Evolutionary conservation across 2,888 invertebrate species (phyloP).

Genomic region (Caenorhabditis sp.): DNA sequence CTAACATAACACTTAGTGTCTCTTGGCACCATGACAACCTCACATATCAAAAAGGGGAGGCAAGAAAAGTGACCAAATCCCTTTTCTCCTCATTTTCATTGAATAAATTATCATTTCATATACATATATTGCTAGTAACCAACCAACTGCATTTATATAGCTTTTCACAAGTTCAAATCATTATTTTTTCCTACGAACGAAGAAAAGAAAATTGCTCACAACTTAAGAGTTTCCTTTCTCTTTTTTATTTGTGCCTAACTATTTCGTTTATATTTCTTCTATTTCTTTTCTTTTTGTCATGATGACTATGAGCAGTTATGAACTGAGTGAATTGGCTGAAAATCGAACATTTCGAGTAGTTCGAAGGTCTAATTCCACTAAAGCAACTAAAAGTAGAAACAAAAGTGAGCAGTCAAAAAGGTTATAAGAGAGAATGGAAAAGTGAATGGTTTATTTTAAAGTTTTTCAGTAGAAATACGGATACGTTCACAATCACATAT

Average conservation of each 20-base stretch:
- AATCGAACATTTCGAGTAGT: constrained; percentile 3
- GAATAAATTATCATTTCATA: background rate
- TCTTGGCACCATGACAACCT: background rate
- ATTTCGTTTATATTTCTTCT: background rate
- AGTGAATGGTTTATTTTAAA: too few relatives aligned
- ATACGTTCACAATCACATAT: constrained; percentile 34
- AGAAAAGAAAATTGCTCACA: background rate
- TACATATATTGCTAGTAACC: background rate
- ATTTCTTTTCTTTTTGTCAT: background rate
- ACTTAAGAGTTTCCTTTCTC: background rate
- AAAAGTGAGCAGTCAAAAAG: background rate
- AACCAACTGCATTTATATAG: background rate
- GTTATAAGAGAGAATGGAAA: too few relatives aligned
- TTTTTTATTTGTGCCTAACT: background rate
- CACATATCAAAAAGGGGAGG: background rate
- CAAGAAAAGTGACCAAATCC: background rate
- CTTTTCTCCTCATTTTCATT: background rate
- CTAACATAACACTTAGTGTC: background rate
- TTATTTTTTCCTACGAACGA: background rate
- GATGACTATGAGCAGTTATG: constrained; percentile 28
- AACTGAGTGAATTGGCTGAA: constrained; percentile 11
- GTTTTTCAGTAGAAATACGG: constrained; percentile 31
- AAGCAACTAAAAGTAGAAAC: constrained; percentile 6
- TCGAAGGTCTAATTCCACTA: constrained; percentile 26
- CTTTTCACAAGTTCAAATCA: background rate